These are phyloP conservation scores for Phymastichus coffea DNA, from an alignment of 1,140 invertebrate genomes.

Conservation along the genomic window DNA sequence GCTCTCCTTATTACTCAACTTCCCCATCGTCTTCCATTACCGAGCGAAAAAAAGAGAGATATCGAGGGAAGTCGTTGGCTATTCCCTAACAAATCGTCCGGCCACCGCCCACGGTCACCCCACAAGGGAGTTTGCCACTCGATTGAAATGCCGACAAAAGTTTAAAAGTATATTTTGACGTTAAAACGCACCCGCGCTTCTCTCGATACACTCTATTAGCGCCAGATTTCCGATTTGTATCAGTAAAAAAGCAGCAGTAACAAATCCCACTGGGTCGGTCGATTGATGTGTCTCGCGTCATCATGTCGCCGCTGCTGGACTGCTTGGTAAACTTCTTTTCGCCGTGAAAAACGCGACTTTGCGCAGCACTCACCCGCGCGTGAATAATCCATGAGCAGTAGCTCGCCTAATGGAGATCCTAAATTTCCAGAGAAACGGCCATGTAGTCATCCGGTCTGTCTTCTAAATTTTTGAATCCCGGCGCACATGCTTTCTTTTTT, in stretches of 20 bases:
- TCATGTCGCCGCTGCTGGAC: too few relatives aligned
- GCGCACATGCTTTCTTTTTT: too few relatives aligned
- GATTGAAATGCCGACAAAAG: slow-evolving; percentile 45
- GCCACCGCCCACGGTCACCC: background rate
- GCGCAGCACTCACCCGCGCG: background rate
- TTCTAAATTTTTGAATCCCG: too few relatives aligned
- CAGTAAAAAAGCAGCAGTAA: background rate
- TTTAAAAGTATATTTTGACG: slow-evolving; percentile 54
- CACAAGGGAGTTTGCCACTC: slow-evolving; percentile 40
- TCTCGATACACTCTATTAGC: slow-evolving; percentile 56
- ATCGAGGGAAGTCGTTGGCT: background rate
- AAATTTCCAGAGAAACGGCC: slow-evolving; percentile 2
- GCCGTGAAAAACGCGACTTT: background rate
- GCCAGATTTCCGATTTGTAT: slow-evolving; percentile 38
- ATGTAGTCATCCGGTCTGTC: background rate
- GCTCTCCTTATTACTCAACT: too few relatives aligned
- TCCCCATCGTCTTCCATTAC: too few relatives aligned
- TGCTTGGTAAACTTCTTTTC: slow-evolving; percentile 13
- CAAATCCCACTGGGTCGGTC: background rate
- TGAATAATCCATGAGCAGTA: slow-evolving; percentile 18
- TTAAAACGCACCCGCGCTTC: slow-evolving; percentile 45
- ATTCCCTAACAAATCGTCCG: slow-evolving; percentile 19
- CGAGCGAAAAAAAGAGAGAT: too few relatives aligned
- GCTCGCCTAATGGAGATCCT: slow-evolving; percentile 8
- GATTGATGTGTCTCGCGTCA: background rate